phyloP scores from a whole-genome alignment of 2,797 vertebrate species.

The Kryptolebias ocellatus region DNA sequence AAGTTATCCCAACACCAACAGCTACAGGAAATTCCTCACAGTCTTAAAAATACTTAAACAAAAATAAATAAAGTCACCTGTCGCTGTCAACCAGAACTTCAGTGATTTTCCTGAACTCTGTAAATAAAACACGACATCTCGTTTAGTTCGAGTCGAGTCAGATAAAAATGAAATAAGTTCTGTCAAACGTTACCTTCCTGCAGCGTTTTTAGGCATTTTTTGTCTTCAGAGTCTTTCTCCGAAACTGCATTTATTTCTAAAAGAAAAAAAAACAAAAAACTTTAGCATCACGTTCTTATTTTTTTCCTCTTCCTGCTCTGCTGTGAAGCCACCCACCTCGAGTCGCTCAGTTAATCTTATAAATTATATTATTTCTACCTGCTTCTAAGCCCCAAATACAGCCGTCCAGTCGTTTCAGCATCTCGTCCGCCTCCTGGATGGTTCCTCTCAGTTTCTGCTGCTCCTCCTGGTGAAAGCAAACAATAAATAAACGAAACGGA shows the following conservation, averaged over 20 bases:
- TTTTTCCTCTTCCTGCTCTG: too few species aligned
- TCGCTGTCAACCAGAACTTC: conserved; percentile 57
- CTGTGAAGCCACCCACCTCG: too few species aligned
- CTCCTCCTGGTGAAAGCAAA: conserved; percentile 61
- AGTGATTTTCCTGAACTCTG: conserved; percentile 69
- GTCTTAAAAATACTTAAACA: background rate
- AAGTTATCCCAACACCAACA: background rate
- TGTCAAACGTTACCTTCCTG: conserved; percentile 63
- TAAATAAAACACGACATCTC: background rate
- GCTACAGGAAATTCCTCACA: background rate
- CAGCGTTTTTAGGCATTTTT: conserved; percentile 62
- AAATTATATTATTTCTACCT: conserved; percentile 52
- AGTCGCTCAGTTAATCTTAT: background rate
- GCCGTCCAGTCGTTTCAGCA: conserved; percentile 73
- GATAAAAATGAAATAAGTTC: background rate
- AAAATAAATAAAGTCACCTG: conserved; percentile 52
- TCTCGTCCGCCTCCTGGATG: conserved; percentile 66
- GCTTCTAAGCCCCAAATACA: conserved; percentile 74
- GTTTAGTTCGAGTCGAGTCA: background rate
- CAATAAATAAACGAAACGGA: background rate
- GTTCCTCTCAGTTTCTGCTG: conserved; percentile 68
- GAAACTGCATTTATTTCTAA: conserved; percentile 74
- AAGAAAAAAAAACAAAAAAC: background rate
- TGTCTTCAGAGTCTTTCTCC: conserved; percentile 49
- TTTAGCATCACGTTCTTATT: background rate